phyloP scores from a whole-genome alignment of 2,888 invertebrate species.

The Auanema sp. region DNA sequence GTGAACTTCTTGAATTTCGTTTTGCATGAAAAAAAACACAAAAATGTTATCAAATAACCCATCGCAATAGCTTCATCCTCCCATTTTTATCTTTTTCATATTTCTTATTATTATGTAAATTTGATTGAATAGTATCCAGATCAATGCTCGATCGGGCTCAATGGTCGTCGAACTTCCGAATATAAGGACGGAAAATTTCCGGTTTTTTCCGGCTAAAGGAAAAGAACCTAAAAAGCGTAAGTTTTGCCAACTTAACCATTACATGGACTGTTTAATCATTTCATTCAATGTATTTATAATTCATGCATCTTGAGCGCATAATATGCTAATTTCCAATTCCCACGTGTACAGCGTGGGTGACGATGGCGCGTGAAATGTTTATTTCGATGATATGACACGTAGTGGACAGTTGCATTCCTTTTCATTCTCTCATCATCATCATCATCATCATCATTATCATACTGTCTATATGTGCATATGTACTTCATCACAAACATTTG shows the following conservation, averaged over 20 bases:
- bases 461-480: no score
- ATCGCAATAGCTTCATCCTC: conserved; percentile 2
- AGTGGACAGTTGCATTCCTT: neutral
- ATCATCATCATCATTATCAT: no score
- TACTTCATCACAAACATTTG: no score
- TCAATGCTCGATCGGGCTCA: conserved; percentile 38
- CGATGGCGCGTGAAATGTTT: no score
- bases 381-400: neutral
- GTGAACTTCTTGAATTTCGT: no score
- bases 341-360: no score
- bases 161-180: conserved; percentile 54
- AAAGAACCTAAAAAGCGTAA: conserved; percentile 44
- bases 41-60: no score
- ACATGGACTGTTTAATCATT: no score
- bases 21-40: no score
- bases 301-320: no score
- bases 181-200: conserved; percentile 56
- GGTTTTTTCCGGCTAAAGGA: conserved; percentile 54
- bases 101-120: conserved; percentile 1
- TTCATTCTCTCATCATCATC: neutral
- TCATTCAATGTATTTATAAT: no score
- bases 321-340: no score
- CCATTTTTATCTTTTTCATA: neutral
- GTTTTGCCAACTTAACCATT: conserved; percentile 16
- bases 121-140: conserved; percentile 20